Conservation (phyloP, 2,888 invertebrate species). For the Nomada fabriciana region DNA sequence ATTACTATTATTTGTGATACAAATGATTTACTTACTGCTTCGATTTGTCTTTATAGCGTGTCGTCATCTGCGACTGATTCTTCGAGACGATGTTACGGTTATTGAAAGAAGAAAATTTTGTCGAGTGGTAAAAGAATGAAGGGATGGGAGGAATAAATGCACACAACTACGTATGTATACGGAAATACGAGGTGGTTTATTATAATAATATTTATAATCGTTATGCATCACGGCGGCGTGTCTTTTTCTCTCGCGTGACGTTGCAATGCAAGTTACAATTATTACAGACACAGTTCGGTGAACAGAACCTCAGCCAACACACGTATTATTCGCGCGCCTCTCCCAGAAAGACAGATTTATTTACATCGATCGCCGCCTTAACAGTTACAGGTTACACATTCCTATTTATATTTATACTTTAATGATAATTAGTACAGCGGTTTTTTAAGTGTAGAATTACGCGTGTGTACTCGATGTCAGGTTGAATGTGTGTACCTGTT, state of each 20-base stretch:
- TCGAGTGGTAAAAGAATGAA: neutral
- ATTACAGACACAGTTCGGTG: constrained; percentile 54
- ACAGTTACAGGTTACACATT: constrained; percentile 79
- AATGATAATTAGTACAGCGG: constrained; percentile 77
- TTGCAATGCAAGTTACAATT: constrained; percentile 59
- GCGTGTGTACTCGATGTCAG: constrained; percentile 43
- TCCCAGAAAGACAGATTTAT: constrained; percentile 72
- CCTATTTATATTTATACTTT: constrained; percentile 80
- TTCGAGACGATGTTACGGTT: neutral
- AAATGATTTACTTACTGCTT: too few species aligned
- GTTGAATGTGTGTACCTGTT: constrained; percentile 44
- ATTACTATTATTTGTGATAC: too few species aligned
- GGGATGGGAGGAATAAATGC: constrained; percentile 39
- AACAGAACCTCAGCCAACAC: constrained; percentile 39
- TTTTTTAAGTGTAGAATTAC: constrained; percentile 59
- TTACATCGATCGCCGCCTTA: constrained; percentile 81
- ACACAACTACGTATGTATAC: constrained; percentile 72
- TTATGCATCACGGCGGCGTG: constrained; percentile 79
- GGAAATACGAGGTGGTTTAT: constrained; percentile 84
- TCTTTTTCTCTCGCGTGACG: constrained; percentile 59
- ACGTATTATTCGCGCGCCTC: constrained; percentile 43
- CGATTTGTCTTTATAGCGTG: too few species aligned
- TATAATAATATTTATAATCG: constrained; percentile 83
- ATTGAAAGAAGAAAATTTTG: neutral
- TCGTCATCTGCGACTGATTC: neutral